Conservation (phyloP, 2,888 invertebrate genomes). For the Leptogaster cylindrica region DNA sequence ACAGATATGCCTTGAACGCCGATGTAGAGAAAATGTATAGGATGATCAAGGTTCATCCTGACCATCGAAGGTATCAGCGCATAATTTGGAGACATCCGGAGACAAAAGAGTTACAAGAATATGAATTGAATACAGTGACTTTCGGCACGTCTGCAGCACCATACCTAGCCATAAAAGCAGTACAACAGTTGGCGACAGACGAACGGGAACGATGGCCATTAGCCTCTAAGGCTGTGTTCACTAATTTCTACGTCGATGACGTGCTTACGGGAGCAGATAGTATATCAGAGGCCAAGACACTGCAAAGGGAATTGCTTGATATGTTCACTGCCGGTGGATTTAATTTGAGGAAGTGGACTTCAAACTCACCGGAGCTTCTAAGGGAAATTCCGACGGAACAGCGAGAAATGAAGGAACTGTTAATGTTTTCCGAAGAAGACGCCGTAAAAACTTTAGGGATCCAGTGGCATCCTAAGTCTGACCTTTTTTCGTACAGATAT, state of each 20-base stretch:
- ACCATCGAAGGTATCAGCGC: no score
- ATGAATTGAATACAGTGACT: slow-evolving; percentile 2
- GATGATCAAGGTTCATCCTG: no score
- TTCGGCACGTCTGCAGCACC: slow-evolving; percentile 7
- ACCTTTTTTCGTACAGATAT: slow-evolving; percentile 1
- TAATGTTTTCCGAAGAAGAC: neutral
- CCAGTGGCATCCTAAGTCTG: neutral
- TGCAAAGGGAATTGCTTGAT: neutral
- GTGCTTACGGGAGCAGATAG: neutral
- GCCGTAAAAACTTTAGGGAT: slow-evolving; percentile 3
- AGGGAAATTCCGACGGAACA: neutral
- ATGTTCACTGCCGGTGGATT: slow-evolving; percentile 2
- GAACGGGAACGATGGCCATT: neutral
- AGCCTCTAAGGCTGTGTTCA: neutral
- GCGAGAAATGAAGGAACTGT: neutral
- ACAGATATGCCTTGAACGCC: neutral
- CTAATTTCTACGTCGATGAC: neutral
- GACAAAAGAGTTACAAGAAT: neutral
- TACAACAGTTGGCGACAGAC: slow-evolving; percentile 2
- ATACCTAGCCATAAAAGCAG: neutral
- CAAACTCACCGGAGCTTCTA: neutral
- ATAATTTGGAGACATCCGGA: slow-evolving; percentile 8
- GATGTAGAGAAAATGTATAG: neutral
- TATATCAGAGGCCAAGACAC: neutral
- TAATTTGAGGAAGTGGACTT: neutral